Evolutionary conservation across 2,797 vertebrate species (phyloP), one percentile per base, ranked within the genome.

Genomic region (Sebastes itinus): DNA sequence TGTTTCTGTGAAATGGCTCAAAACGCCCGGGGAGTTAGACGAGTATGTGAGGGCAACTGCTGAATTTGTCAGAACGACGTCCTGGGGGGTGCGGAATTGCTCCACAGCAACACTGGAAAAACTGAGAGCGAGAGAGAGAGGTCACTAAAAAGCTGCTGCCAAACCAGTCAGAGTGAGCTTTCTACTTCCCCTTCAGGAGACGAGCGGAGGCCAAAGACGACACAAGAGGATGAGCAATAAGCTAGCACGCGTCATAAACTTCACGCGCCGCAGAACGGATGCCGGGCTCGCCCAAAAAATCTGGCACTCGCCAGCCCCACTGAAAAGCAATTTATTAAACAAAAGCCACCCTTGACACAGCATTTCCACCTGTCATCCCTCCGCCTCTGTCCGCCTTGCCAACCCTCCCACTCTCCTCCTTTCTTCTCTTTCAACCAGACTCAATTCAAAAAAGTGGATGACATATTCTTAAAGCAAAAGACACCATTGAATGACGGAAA

Each of bases 131-230:
- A 42, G 13, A 18, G n/a, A 70, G 77, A 69, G 82, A 82, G 82
- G 75, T 85, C 87, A 81, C 66, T 69, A 27, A 81, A 28, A 80
- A 86, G 64, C 82, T 82, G 78, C 87, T 84, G 80, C 84, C 80
- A 82, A 83, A 80, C 60, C 27, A 74, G 66, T 61, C 58, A 10
- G 75, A 9, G 60, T 9, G 27, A 69, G 72, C 61, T 33, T 22
- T 59, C 54, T 42, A 68, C 38, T 23, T 23, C 69, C 33, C 49
- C 76, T 70, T 52, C 23, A 32, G 73, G 54, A 52, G 52, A 38
- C 32, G 42, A 67, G 49, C 4, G 16, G 72, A 27, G 58, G 62
- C 54, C 22, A 52, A 42, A 66, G 61, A 56, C 4, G 14, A n/a
- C 30, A 20, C 13, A 14, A 11, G 54, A 66, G 49, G 52, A 27